Evolutionary conservation across 2,888 invertebrate genomes (phyloP).

Genomic region (Ichneumoninae sp.): DNA sequence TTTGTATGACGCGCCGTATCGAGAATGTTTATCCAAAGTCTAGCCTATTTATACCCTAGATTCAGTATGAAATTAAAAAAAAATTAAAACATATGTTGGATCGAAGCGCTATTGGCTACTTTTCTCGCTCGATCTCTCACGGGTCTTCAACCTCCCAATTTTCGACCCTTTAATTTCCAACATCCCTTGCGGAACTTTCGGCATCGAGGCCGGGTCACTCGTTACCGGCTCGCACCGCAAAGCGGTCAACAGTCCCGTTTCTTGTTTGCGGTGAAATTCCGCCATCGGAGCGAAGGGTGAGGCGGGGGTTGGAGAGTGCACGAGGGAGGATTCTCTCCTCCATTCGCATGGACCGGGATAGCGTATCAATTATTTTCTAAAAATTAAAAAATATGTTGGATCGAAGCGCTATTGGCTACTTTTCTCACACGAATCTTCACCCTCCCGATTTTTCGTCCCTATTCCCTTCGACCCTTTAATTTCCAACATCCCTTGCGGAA

Average conservation of each 20-base stretch:
- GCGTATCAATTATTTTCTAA: slow-evolving; percentile 47
- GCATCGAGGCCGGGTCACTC: slow-evolving; percentile 26
- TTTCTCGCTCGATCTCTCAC: neutral
- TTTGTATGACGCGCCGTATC: slow-evolving; percentile 72
- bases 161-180: neutral
- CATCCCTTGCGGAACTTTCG: slow-evolving; percentile 4
- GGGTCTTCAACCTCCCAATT: neutral
- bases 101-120: neutral
- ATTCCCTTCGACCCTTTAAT: neutral
- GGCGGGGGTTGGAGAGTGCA: neutral
- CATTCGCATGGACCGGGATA: slow-evolving; percentile 15
- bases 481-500: neutral
- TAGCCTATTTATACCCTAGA: neutral
- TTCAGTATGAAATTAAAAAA: neutral
- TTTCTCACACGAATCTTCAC: too few species aligned
- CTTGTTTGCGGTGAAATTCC: slow-evolving; percentile 45
- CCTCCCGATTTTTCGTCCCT: too few species aligned
- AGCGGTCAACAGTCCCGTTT: slow-evolving; percentile 28
- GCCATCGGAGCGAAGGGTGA: neutral
- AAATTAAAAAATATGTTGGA: too few species aligned
- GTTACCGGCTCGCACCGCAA: slow-evolving; percentile 30
- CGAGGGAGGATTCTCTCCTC: slow-evolving; percentile 21
- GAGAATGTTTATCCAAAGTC: slow-evolving; percentile 7
- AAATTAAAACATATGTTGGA: too few species aligned
- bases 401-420: too few species aligned